Evolutionary conservation across 2,797 vertebrate genomes (phyloP), one percentile per base, ranked within the genome.

Genomic region (Pelodytes ibericus): DNA sequence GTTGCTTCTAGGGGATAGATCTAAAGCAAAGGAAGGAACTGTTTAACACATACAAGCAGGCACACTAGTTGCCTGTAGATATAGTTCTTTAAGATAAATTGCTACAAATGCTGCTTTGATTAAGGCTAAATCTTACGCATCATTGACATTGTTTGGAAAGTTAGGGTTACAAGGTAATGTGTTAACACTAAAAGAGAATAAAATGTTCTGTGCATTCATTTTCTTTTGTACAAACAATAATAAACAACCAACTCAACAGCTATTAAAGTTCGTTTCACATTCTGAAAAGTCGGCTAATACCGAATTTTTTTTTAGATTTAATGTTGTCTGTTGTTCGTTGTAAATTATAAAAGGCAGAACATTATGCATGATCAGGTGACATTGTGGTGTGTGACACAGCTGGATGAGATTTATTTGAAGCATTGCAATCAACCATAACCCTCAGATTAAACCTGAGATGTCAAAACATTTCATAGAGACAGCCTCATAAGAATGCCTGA

Each of bases 11-110:
- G 71, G 76, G 70, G 63, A 73, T 68, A 73, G 31, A 73, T 62
- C 39, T 79, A 79, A 73, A 79, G 66, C 47, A 79, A 79, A 63
- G 70, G 63, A 73, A 79, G 76, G 64, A 68, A 73, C 63, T 15
- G 41, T 73, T 73, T 79, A 73, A 73, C 76, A 79, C 64, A 68
- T 68, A 73, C 64, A 79, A 49, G 64, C 26, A 68, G 67, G 31
- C 58, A 41, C 41, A 53, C 16, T 29, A 49, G 16, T 62, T 47
- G 16, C 25, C 41, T 79, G 49, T 62, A 67, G 53, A 68, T 60
- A 73, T 60, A 51, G 60, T 24, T 44, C 39, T 30, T 66, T 22
- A 60, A 67, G 51, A 72, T 44, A 49, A 60, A 72, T 58, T 53
- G 30, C 51, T 72, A 29, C 15, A 77, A 78, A 71, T 41, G 47